phyloP scores from a whole-genome alignment of 2,113 vertebrate species.

The Aptenodytes forsteri region DNA sequence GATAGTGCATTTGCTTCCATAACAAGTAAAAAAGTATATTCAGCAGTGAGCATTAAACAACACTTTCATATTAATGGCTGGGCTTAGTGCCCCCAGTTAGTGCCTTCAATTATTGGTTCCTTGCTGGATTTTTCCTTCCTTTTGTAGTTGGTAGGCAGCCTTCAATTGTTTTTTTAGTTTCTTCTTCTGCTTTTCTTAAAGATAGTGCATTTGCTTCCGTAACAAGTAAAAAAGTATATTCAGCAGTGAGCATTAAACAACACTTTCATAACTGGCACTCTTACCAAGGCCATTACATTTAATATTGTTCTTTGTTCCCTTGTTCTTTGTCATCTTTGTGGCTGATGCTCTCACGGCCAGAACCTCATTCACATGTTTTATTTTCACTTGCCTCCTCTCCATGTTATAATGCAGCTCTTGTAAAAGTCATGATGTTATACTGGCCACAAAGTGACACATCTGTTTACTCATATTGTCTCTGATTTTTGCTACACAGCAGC shows the following conservation, averaged over 20 bases:
- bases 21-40: neutral
- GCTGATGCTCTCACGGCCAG: neutral
- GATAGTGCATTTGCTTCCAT: neutral
- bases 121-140: neutral
- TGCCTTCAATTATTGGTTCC: constrained; percentile 48
- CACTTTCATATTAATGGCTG: neutral
- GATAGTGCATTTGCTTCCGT: neutral
- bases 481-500: neutral
- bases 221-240: neutral
- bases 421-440: neutral
- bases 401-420: neutral
- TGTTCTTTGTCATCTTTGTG: neutral
- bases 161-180: neutral
- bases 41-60: neutral
- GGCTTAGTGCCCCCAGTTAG: constrained; percentile 16
- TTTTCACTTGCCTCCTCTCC: neutral
- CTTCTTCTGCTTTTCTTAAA: neutral
- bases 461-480: fast-evolving
- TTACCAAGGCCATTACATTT: neutral
- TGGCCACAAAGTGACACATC: neutral
- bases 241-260: neutral
- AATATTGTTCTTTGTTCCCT: neutral
- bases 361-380: neutral
- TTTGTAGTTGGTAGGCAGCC: neutral
- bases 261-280: neutral